Conservation (phyloP, 1,140 invertebrate genomes). For the Drosophila rufa region DNA sequence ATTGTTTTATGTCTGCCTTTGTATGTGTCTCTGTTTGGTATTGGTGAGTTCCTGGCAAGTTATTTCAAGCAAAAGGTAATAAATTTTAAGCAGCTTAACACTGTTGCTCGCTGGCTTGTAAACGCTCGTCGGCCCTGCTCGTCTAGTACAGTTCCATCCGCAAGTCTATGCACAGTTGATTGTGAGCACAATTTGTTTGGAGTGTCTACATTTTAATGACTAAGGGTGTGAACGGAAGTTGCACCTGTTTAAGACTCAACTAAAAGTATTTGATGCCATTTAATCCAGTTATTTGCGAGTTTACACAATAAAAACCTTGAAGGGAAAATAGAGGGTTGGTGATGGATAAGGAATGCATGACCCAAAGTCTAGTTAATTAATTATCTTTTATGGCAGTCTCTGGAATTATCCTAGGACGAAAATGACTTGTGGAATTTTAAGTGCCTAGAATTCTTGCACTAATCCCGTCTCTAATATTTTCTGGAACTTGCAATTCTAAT, state of each 20-base stretch:
- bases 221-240: slow-evolving; percentile 36
- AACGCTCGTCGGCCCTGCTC: slow-evolving; percentile 54
- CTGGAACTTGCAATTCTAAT: slow-evolving; percentile 23
- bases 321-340: background rate
- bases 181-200: background rate
- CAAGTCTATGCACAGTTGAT: slow-evolving; percentile 35
- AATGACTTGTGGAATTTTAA: slow-evolving; percentile 55
- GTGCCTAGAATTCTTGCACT: slow-evolving; percentile 18
- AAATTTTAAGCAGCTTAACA: slow-evolving; percentile 85
- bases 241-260: slow-evolving; percentile 76
- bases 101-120: slow-evolving; percentile 83
- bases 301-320: slow-evolving; percentile 78
- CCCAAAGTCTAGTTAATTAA: slow-evolving; percentile 79
- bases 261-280: slow-evolving; percentile 81
- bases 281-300: slow-evolving; percentile 82
- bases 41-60: slow-evolving; percentile 65
- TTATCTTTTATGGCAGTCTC: slow-evolving; percentile 55
- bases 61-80: slow-evolving; percentile 84
- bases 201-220: slow-evolving; percentile 34
- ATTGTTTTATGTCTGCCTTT: slow-evolving; percentile 62
- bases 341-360: slow-evolving; percentile 51
- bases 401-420: slow-evolving; percentile 23
- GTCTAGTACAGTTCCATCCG: slow-evolving; percentile 42
- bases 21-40: slow-evolving; percentile 22
- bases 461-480: slow-evolving; percentile 38